A percentile compares a stretch with the other conserved stretches of the same genome.
Conservation (phyloP, 2,797 vertebrate genomes). For the Micromesistius poutassou region DNA sequence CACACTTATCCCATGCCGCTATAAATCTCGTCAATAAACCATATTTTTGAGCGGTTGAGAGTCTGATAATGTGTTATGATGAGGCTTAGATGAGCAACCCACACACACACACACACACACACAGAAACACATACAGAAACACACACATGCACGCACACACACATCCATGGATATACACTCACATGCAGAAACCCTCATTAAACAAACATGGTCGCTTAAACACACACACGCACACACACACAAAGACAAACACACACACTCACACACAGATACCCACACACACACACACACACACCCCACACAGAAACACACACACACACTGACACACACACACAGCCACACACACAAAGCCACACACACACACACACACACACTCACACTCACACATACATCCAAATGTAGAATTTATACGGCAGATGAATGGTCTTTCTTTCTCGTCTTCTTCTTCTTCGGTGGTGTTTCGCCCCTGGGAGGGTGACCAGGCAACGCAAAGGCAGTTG, state of each 20-base stretch:
- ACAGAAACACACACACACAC: slow-evolving; percentile 11
- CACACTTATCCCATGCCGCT: too few relatives aligned
- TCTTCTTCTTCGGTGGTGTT: slow-evolving; percentile 49
- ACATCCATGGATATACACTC: slow-evolving; percentile 13
- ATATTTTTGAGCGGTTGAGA: slow-evolving; percentile 15
- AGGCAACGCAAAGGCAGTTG: slow-evolving; percentile 44
- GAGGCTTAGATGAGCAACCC: too few relatives aligned
- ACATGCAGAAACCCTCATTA: slow-evolving; percentile 1
- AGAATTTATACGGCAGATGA: slow-evolving; percentile 67
- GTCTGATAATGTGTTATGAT: too few relatives aligned
- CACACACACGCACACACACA: slow-evolving; percentile 4
- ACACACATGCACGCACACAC: slow-evolving; percentile 11
- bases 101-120: slow-evolving; percentile 3
- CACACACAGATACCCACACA: background rate
- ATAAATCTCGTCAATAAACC: slow-evolving; percentile 35
- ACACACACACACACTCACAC: slow-evolving; percentile 14
- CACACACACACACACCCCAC: slow-evolving; percentile 13
- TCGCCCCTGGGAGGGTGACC: slow-evolving; percentile 53
- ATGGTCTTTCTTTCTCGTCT: slow-evolving; percentile 57
- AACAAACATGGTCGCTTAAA: background rate
- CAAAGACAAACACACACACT: background rate
- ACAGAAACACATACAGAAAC: background rate
- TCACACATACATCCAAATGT: slow-evolving; percentile 48
- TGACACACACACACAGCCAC: background rate
- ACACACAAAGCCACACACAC: background rate